A percentile compares a stretch with the other conserved stretches of the same genome.
Conservation (phyloP, 2,888 invertebrate genomes). For the Conchocele bisecta region DNA sequence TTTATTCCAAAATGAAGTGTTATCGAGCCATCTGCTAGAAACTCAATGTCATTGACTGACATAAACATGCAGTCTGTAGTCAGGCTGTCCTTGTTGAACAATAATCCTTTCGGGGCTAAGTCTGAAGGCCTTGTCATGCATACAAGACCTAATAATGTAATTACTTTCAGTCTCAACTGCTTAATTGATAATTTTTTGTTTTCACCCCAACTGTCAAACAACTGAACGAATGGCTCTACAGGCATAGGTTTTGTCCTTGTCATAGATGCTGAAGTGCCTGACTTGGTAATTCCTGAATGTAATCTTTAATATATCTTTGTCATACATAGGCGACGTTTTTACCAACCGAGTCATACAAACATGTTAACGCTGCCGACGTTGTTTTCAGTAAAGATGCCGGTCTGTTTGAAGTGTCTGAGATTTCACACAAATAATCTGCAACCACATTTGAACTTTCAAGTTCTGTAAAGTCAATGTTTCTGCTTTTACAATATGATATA, state of each 20-base stretch:
- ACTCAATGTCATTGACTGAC: neutral
- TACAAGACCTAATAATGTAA: neutral
- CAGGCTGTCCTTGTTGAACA: neutral
- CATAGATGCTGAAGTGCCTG: neutral
- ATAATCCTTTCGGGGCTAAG: slow-evolving; percentile 4
- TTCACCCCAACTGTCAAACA: neutral
- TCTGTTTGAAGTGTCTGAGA: neutral
- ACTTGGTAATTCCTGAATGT: neutral
- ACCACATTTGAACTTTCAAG: neutral
- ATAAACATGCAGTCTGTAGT: neutral
- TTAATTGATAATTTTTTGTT: slow-evolving; percentile 1
- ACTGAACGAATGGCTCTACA: neutral
- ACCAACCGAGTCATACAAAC: slow-evolving; percentile 5
- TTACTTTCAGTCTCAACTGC: neutral
- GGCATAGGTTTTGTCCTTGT: slow-evolving; percentile 5
- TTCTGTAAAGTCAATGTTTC: neutral
- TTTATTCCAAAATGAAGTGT: slow-evolving; percentile 9
- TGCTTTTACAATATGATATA: slow-evolving; percentile 5
- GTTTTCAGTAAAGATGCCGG: slow-evolving; percentile 5
- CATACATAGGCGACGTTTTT: no score
- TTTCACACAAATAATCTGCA: neutral
- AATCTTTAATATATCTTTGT: no score
- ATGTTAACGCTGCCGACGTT: neutral
- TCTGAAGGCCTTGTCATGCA: slow-evolving; percentile 18
- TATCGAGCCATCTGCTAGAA: neutral